These are phyloP conservation scores for Pherbina coryleti DNA, from an alignment of 2,888 invertebrate species.

Conservation along the genomic window DNA sequence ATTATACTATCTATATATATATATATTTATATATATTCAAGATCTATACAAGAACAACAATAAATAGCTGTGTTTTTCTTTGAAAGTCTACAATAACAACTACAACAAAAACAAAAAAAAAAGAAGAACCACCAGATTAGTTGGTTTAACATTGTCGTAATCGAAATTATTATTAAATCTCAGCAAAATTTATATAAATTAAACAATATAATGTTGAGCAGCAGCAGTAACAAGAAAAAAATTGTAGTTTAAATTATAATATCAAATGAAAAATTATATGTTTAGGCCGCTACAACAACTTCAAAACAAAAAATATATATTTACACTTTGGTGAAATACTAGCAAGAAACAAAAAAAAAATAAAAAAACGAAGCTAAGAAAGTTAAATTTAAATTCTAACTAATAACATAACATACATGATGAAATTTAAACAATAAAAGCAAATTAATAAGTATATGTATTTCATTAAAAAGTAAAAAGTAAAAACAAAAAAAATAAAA, in stretches of 20 bases:
- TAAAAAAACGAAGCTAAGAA: neutral
- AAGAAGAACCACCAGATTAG: slow-evolving; percentile 53
- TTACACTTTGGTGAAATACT: slow-evolving; percentile 36
- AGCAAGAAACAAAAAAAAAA: slow-evolving; percentile 37
- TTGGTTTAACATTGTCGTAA: slow-evolving; percentile 57
- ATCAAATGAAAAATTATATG: neutral
- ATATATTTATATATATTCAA: slow-evolving; percentile 51
- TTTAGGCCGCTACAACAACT: slow-evolving; percentile 27
- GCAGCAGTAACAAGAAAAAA: slow-evolving; percentile 6
- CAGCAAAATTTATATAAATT: slow-evolving; percentile 8
- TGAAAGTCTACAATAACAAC: slow-evolving; percentile 30
- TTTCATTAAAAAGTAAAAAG: slow-evolving; percentile 39
- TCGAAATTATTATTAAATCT: slow-evolving; percentile 48
- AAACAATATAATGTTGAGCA: slow-evolving; percentile 4
- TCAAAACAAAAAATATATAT: neutral
- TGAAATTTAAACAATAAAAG: slow-evolving; percentile 31
- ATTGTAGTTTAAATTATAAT: slow-evolving; percentile 21
- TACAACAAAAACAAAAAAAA: slow-evolving; percentile 47
- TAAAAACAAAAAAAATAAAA: slow-evolving; percentile 43
- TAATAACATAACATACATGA: slow-evolving; percentile 32
- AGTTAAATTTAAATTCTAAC: neutral
- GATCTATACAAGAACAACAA: slow-evolving; percentile 24
- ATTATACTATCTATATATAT: slow-evolving; percentile 42
- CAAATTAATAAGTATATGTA: slow-evolving; percentile 40
- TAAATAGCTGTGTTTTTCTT: slow-evolving; percentile 4